Conservation (phyloP, 2,797 vertebrate genomes). For the Pseudochromis fuscus region DNA sequence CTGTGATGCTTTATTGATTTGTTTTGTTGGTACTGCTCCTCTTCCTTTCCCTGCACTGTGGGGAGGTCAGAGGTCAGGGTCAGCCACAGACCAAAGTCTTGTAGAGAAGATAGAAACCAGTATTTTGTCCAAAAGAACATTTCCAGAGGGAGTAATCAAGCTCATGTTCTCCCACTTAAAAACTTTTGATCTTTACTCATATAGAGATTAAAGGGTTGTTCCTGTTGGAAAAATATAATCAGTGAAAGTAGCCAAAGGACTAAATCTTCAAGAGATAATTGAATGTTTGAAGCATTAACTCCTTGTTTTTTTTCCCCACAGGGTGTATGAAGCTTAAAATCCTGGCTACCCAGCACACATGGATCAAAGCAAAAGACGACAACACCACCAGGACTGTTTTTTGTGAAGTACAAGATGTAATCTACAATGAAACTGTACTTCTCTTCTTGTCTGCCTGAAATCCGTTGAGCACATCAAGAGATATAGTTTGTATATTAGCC, state of each 20-base stretch:
- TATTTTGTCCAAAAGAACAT: neutral
- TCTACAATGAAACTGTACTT: constrained; percentile 65
- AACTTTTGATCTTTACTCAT: neutral
- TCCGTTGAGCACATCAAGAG: constrained; percentile 69
- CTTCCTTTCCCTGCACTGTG: neutral
- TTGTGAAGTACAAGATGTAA: constrained; percentile 62
- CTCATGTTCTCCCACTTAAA: neutral
- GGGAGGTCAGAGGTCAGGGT: constrained; percentile 20
- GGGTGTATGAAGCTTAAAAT: constrained; percentile 86
- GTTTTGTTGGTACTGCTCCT: neutral
- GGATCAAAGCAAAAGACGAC: constrained; percentile 29
- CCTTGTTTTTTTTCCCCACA: constrained; percentile 57
- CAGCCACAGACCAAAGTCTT: neutral
- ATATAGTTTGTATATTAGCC: constrained; percentile 67
- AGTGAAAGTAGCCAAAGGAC: neutral
- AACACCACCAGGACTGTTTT: constrained; percentile 65
- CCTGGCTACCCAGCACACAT: constrained; percentile 17
- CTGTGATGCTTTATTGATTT: constrained; percentile 33
- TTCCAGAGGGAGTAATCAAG: constrained; percentile 16
- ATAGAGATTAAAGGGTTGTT: neutral
- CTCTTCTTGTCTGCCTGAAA: constrained; percentile 67
- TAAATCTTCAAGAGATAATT: neutral
- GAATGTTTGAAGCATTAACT: neutral
- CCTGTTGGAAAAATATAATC: neutral
- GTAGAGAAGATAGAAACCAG: neutral